Conservation (phyloP, 2,113 vertebrate genomes). For the Podarcis cretensis region DNA sequence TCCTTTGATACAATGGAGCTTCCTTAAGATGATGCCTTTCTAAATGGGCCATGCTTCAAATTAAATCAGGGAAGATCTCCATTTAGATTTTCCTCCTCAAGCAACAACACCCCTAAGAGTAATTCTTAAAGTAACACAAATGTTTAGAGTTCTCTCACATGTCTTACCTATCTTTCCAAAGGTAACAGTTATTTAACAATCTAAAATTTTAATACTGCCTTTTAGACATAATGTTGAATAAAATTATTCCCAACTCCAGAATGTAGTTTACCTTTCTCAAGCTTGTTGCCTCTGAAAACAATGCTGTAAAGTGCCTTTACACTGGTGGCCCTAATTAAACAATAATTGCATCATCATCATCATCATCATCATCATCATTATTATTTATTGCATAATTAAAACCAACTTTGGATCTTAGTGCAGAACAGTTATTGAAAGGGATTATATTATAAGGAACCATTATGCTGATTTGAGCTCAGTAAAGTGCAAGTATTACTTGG, state of each 20-base stretch:
- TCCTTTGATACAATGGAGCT: not conserved
- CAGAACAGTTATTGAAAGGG: not conserved
- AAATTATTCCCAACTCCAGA: not conserved
- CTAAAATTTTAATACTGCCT: not conserved
- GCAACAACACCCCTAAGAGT: not conserved
- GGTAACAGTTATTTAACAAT: not conserved
- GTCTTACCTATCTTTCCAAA: not conserved
- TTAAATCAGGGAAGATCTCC: not conserved
- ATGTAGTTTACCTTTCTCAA: not conserved
- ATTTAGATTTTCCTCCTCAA: not conserved
- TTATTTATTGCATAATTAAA: not conserved
- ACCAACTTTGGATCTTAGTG: not conserved
- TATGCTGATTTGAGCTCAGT: not conserved
- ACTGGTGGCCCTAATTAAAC: not conserved
- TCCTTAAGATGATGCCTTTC: not conserved
- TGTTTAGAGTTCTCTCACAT: not conserved
- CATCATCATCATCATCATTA: not conserved
- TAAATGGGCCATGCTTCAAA: too few species aligned
- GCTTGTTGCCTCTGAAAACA: not conserved
- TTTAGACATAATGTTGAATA: not conserved
- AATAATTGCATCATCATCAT: not conserved
- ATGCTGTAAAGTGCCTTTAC: not conserved
- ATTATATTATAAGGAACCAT: not conserved
- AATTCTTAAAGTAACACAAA: not conserved
- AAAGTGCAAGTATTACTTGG: slow-evolving; percentile 10